A percentile compares a stretch with the other conserved stretches of the same genome.
Evolutionary conservation across 1,140 invertebrate species (phyloP).

Genomic region (Diachasma alloeum): DNA sequence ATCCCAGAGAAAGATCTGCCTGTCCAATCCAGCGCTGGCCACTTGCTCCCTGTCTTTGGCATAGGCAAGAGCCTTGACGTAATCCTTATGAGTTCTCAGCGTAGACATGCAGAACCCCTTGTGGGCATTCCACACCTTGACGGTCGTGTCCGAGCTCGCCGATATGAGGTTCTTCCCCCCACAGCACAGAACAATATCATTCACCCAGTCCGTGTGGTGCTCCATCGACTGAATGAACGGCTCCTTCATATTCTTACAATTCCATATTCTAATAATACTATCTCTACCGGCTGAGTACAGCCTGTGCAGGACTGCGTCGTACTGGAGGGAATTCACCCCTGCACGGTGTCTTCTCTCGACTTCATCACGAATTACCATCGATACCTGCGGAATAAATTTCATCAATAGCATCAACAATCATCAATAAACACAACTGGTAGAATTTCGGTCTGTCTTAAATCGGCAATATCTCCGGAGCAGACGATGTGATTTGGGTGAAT

Average conservation of each 20-base stretch:
- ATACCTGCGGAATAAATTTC: conserved; percentile 76
- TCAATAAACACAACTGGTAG: not conserved
- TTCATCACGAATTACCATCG: conserved; percentile 97
- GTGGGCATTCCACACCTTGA: conserved; percentile 99
- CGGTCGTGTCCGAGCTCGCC: conserved; percentile 98
- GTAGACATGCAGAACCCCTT: conserved; percentile 99
- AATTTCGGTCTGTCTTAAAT: too few relatives aligned
- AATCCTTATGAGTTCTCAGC: conserved; percentile 97
- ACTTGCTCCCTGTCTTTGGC: conserved; percentile 98
- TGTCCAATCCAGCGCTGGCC: conserved; percentile 96
- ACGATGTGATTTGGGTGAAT: too few relatives aligned
- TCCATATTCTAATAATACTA: conserved; percentile 98
- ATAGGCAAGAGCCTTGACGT: conserved; percentile 97
- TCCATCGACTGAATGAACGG: conserved; percentile 95
- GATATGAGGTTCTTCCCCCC: conserved; percentile 97
- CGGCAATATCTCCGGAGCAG: too few relatives aligned
- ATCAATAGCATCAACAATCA: not conserved
- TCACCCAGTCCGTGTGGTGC: conserved; percentile 99
- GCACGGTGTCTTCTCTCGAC: conserved; percentile 93
- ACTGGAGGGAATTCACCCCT: conserved; percentile 95
- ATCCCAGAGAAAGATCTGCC: conserved; percentile 98
- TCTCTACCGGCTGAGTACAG: conserved; percentile 98
- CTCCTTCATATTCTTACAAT: conserved; percentile 77
- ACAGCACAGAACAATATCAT: conserved; percentile 98
- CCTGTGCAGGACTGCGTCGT: conserved; percentile 85